Base-by-base conservation (phyloP, 2,888 invertebrate species). In the Parnassius glacialis region DNA sequence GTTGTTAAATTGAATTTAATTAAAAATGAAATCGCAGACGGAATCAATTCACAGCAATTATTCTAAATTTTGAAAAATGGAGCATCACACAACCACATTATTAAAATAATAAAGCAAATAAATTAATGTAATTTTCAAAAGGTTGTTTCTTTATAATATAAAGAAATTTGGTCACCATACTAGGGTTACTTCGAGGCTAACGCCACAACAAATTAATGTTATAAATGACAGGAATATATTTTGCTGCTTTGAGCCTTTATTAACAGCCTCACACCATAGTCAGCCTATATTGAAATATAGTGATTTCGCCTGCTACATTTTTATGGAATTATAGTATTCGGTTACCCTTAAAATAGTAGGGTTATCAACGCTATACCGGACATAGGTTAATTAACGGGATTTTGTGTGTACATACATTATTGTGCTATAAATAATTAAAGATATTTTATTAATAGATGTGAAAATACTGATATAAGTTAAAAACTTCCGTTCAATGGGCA, bases 1-100 rank as follows among this genome's bases (percentile, higher is more conserved):
- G 62, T 64, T 56, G 44, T 13, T 51, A 50, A 25, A 25, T 51
- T 57, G 51, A n/a, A 34, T 57, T 54, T 59, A 42, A 51, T 56
- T 55, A 60, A 62, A 65, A 56, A 57, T 56, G 52, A 57, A 52
- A 65, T 25, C 78, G 77, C 79, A 83, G 85, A 89, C 85, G 85
- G 86, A 85, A 81, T 83, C 74, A 83, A 83, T 77, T 81, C 79
- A 76, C 78, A 80, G 79, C 76, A 75, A 70, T 68, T 76, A 70
- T 68, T 76, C 76, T 76, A 68, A 68, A 70, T 75, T 80, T 77
- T 76, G 66, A 77, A 76, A 58, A 81, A 75, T 78, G 78, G 72
- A 82, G 79, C 71, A 84, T 83, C 80, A 78, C 89, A 90, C 90
- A 89, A 90, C 89, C 88, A 78, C 72, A 81, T 78, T 76, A 70